phyloP scores from a whole-genome alignment of 2,888 invertebrate genomes.

The Ectropis crepuscularia region DNA sequence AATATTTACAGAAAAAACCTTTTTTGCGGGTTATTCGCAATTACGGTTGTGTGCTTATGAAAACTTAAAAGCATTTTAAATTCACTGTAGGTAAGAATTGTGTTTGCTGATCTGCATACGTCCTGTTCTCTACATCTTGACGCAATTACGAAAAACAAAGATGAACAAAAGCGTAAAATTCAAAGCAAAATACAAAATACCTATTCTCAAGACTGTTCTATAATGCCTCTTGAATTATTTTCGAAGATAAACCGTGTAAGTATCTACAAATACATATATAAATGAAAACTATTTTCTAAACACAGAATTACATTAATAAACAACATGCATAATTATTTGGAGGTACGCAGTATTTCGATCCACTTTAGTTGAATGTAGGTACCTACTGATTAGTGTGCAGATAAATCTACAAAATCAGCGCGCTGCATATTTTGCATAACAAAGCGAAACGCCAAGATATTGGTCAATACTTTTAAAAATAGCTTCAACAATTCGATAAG shows the following conservation, averaged over 20 bases:
- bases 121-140: constrained; percentile 22
- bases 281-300: no score
- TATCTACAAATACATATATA: no score
- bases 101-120: constrained; percentile 34
- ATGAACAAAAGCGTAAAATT: constrained; percentile 25
- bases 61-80: constrained; percentile 17
- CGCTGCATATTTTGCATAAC: constrained; percentile 3
- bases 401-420: neutral
- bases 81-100: constrained; percentile 11
- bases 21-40: neutral
- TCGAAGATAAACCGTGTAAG: no score
- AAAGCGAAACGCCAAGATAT: constrained; percentile 25
- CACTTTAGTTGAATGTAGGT: no score
- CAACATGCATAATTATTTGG: no score
- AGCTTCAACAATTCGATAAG: constrained; percentile 32
- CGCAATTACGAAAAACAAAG: constrained; percentile 25
- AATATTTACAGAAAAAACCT: constrained; percentile 24
- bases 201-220: neutral
- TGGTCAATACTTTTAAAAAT: constrained; percentile 31
- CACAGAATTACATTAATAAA: no score
- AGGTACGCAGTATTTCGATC: no score
- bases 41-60: neutral
- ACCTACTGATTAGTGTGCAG: neutral
- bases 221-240: no score
- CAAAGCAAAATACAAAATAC: constrained; percentile 1